phyloP scores from a whole-genome alignment of 92 coral and sea anemone genomes.

The Parazoanthus darwini region DNA sequence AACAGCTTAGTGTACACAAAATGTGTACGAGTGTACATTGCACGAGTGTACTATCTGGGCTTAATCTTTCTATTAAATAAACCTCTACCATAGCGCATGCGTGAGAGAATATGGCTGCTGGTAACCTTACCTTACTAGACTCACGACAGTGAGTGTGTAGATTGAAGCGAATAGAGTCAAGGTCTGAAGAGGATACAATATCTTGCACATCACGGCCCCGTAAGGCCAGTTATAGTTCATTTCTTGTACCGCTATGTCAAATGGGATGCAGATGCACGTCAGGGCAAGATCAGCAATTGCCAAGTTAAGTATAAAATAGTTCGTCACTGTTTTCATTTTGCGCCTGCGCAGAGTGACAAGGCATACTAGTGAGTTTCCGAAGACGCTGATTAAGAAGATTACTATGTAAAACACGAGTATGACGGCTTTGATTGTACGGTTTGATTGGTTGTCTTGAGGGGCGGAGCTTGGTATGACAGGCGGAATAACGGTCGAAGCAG shows the following conservation, averaged over 20 bases:
- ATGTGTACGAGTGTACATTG: too few relatives aligned
- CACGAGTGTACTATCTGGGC: too few relatives aligned
- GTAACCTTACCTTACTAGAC: too few relatives aligned
- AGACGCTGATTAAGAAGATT: constrained; percentile 68
- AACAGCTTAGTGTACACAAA: too few relatives aligned
- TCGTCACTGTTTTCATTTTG: constrained; percentile 80
- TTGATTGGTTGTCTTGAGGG: too few relatives aligned
- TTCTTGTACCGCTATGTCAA: constrained; percentile 80
- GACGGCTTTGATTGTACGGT: constrained; percentile 41
- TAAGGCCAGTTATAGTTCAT: constrained; percentile 81
- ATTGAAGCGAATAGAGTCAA: constrained; percentile 73
- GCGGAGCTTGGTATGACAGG: too few relatives aligned
- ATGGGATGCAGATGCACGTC: constrained; percentile 81
- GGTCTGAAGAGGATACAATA: constrained; percentile 81
- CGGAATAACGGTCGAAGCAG: too few relatives aligned
- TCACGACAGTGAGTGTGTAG: constrained; percentile 72
- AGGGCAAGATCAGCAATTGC: constrained; percentile 83
- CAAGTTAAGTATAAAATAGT: constrained; percentile 65
- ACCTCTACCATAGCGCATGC: too few relatives aligned
- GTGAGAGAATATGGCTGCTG: too few relatives aligned
- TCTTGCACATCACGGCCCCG: constrained; percentile 70
- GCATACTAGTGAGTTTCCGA: constrained; percentile 81
- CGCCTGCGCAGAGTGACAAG: constrained; percentile 61
- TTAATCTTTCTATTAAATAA: too few relatives aligned
- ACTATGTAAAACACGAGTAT: constrained; percentile 69